phyloP scores from a whole-genome alignment of 2,113 vertebrate genomes.

The Laticauda colubrina region DNA sequence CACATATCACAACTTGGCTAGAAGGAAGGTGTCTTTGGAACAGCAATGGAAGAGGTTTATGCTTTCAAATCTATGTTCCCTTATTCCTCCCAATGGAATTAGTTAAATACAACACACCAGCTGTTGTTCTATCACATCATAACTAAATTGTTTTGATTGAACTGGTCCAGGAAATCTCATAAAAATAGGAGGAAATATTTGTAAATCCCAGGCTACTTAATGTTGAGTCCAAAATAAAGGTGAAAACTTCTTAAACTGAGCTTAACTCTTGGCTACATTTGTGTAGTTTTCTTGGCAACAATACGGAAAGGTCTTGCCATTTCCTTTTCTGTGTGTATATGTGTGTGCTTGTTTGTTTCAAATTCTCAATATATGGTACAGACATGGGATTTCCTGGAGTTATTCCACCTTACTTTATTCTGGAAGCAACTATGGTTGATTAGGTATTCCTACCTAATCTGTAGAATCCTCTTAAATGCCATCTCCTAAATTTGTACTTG shows the following conservation, averaged over 20 bases:
- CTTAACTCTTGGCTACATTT: background rate
- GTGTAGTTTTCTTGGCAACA: background rate
- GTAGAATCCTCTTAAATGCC: background rate
- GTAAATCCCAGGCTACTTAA: background rate
- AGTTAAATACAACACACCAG: constrained; percentile 4
- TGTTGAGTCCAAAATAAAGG: background rate
- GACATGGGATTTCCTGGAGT: background rate
- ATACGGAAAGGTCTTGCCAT: background rate
- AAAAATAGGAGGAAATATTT: background rate
- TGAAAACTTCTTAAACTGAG: background rate
- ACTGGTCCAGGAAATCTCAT: background rate
- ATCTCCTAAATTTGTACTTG: background rate
- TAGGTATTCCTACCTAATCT: background rate
- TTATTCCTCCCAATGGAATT: background rate
- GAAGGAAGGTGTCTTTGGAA: constrained; percentile 26
- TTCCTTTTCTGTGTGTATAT: background rate
- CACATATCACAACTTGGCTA: background rate
- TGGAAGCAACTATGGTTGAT: background rate
- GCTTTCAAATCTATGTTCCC: background rate
- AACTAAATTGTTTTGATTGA: background rate
- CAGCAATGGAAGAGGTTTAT: background rate
- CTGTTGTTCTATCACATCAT: constrained; percentile 13
- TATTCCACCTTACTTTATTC: background rate
- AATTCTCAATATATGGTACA: background rate
- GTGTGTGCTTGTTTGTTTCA: background rate